phyloP scores from a whole-genome alignment of 2,113 vertebrate species.

The Hyaena hyaena region DNA sequence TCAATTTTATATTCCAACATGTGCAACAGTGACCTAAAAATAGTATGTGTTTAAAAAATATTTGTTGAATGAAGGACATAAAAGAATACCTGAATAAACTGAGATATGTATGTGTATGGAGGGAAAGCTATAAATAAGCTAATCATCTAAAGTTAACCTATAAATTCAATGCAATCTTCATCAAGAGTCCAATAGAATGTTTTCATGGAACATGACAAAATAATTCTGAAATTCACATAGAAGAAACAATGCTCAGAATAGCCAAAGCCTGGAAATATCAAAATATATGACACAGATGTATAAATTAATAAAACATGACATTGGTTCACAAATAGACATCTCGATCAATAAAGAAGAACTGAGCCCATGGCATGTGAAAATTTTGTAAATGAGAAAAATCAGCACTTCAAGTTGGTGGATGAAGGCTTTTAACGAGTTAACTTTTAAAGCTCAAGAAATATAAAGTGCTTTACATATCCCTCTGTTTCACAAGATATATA shows the following conservation, averaged over 20 bases:
- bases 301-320: neutral
- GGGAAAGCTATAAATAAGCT: neutral
- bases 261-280: neutral
- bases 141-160: neutral
- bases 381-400: neutral
- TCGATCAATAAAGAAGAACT: neutral
- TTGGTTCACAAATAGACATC: neutral
- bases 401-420: neutral
- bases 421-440: neutral
- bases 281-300: neutral
- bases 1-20: neutral
- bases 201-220: neutral
- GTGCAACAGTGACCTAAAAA: neutral
- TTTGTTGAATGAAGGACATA: neutral
- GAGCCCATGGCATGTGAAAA: neutral
- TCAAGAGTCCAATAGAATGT: neutral
- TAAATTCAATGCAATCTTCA: neutral
- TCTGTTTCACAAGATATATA: neutral
- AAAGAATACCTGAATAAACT: neutral
- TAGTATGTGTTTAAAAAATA: neutral
- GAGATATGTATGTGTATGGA: neutral
- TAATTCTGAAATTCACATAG: conserved; percentile 36
- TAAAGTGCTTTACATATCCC: neutral
- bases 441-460: neutral
- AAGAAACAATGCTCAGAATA: neutral